A percentile compares a stretch with the other conserved stretches of the same genome.
phyloP scores from a whole-genome alignment of 2,113 vertebrate species.

The Anolis sagrei region DNA sequence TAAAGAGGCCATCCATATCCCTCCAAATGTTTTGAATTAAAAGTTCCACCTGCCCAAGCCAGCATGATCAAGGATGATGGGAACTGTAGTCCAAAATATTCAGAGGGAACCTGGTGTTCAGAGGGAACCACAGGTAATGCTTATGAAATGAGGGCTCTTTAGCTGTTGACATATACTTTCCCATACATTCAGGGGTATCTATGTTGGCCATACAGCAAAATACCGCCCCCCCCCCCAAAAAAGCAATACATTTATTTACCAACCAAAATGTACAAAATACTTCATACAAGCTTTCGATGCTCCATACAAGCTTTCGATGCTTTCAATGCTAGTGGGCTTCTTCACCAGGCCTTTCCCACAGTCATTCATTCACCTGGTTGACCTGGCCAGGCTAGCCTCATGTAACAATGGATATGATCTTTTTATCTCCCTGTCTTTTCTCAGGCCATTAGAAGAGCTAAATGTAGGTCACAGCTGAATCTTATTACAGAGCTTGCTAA shows the following conservation, averaged over 20 bases:
- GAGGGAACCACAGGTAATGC: too few relatives aligned
- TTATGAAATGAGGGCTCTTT: background rate
- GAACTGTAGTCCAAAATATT: background rate
- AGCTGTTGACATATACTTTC: background rate
- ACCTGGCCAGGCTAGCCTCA: background rate
- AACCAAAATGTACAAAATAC: too few relatives aligned
- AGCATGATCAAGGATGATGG: background rate
- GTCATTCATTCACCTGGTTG: background rate
- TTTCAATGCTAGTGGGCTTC: too few relatives aligned
- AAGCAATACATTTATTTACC: too few relatives aligned
- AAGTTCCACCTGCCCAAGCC: too few relatives aligned
- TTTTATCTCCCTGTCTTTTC: background rate
- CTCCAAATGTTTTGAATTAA: background rate
- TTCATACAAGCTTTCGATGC: too few relatives aligned
- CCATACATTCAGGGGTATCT: background rate
- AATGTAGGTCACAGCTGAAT: conserved; percentile 73
- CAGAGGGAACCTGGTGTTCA: background rate
- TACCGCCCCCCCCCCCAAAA: too few relatives aligned
- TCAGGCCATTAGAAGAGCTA: conserved; percentile 68
- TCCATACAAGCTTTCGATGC: too few relatives aligned
- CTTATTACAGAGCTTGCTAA: conserved; percentile 73
- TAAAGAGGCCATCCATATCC: background rate
- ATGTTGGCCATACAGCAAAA: too few relatives aligned
- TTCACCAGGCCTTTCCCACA: background rate
- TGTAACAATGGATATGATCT: background rate